Base-by-base conservation (phyloP, 2,888 invertebrate genomes). In the Drosophila stalkeri region DNA sequence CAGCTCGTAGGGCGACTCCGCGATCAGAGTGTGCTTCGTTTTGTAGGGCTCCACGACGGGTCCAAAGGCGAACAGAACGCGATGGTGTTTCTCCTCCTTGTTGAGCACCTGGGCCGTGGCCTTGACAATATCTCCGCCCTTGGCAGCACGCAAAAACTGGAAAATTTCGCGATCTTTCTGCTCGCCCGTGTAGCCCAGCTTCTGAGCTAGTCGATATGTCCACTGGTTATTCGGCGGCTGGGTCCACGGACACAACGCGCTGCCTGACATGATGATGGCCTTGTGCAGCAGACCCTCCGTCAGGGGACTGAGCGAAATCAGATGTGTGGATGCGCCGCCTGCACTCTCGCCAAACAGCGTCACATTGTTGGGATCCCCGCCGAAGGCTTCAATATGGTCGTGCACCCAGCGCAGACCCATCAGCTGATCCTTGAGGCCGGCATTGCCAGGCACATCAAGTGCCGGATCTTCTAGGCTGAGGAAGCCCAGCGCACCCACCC, bases 301-400 rank as follows among this genome's bases (percentile, higher is more conserved):
- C 72, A 93, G 92, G 8, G 93, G 93, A 2, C 94, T 94, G 3
- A 94, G 75, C 49, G 94, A 82, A n/a, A 94, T 90, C 44, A 92
- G 91, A 80, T 94, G 93, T 0, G 93, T 93, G 0, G 94, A 92
- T 6, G 93, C 93, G 12, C 91, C 94, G 8, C 94, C 94, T 5
- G 94, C 94, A 82, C 94, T 94, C 75, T 94, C 94, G 1, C 94
- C 94, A 77, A 94, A 94, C 1, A 94, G 77, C 0, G 94, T 94
- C 0, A 93, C 93, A 80, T 94, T 94, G n/a, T 93, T 88, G 1
- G 93, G 92, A 90, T 94, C 93, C 6, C 94, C 94, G 64, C 94
- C 93, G 79, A 94, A 94, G 14, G 91, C 85, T 7, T 84, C 71
- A 31, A 94, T 94, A 75, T 94, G 94, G 52, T 92, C 91, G 56